Evolutionary conservation across 2,888 invertebrate genomes (phyloP), one percentile per base, ranked within the genome.

Genomic region (Euplagia quadripunctaria): DNA sequence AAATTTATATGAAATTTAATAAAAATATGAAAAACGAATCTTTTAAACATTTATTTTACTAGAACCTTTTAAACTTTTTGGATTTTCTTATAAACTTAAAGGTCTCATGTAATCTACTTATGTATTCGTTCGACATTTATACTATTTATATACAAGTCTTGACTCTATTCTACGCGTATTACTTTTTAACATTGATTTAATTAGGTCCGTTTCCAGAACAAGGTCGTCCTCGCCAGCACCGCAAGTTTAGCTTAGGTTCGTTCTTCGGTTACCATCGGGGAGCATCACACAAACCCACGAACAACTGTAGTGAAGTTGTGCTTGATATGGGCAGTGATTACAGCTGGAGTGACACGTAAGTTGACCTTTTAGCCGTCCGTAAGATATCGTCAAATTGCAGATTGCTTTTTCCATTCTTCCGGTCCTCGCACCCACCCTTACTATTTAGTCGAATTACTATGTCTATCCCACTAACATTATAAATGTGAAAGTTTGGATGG

Each of bases 171-270:
- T 31, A 4, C 31, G 61, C 6, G 14, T 20, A 4, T 67, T n/a
- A 63, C 70, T 66, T 73, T 63, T 52, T 42, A 66, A 63, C 67
- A 71, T 72, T 75, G 66, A 65, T 75, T 14, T 41, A 71, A 66
- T 64, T 20, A 77, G 78, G 71, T 63, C 72, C 64, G 71, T 80
- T 80, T 64, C 43, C 82, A 88, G 91, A 90, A 72, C 83, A 87
- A 77, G 76, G 76, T 16, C 86, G 89, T 7, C 88, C 88, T 55
- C 89, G 93, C 1, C 94, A 95, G 61, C 94, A 94, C 55, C 94
- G 96, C 71, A 96, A 96, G 77, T 96, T 96, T 82, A 96, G 96
- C 73, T 84, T 96, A 68, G 96, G 96, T 0, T 96, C 96, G 0
- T 92, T 96, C 79, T 96, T 96, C 79, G 94, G 94, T 4, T 93